Percentiles rank a stretch among this genome's conserved stretches.
Conservation (phyloP, 1,140 invertebrate species). For the Lordiphosa collinella region DNA sequence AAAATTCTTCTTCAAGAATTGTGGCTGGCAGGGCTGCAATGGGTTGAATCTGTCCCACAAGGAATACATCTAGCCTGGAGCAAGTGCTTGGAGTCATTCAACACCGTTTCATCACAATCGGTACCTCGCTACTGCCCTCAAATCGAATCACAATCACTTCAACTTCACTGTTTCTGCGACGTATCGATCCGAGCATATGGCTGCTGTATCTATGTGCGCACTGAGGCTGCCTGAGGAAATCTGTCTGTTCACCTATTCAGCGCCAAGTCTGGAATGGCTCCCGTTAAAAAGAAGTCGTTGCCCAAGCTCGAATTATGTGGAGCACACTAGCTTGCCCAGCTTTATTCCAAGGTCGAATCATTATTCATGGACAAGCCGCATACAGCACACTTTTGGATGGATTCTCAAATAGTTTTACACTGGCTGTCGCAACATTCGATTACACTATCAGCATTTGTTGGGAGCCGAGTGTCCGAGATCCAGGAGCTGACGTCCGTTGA, state of each 20-base stretch:
- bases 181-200: too few species aligned
- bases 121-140: too few species aligned
- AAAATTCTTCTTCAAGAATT: too few species aligned
- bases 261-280: conserved; percentile 9
- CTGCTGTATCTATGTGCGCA: too few species aligned
- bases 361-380: background rate
- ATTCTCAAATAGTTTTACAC: conserved; percentile 13
- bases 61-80: too few species aligned
- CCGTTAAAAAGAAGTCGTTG: background rate
- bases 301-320: conserved; percentile 8
- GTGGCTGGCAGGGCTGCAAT: too few species aligned
- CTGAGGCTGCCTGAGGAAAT: too few species aligned
- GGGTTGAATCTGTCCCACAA: too few species aligned
- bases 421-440: conserved; percentile 11
- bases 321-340: background rate
- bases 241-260: background rate
- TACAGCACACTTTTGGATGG: background rate
- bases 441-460: background rate
- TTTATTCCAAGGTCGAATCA: background rate
- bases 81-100: too few species aligned
- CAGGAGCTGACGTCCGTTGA: background rate
- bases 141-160: too few species aligned
- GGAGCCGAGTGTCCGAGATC: conserved; percentile 4
- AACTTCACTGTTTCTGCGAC: too few species aligned
- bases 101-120: too few species aligned